Conservation (phyloP, 92 coral and sea anemone species). For the Epizoanthus fatuus region DNA sequence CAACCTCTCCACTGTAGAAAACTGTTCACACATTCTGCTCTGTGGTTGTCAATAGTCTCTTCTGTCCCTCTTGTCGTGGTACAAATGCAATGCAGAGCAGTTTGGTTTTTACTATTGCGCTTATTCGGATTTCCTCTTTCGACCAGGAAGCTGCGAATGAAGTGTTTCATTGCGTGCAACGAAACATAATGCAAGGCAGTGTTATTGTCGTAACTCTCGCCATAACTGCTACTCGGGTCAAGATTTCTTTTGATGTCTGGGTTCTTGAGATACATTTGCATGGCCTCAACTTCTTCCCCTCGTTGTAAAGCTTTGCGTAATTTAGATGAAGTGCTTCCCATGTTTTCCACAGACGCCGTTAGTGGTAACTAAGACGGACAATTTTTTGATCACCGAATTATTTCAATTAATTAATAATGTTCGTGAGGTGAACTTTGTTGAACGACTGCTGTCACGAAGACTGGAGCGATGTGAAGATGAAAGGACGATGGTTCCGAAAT, state of each 20-base stretch:
- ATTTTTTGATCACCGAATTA: not conserved
- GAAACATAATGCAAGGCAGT: slow-evolving; percentile 91
- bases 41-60: slow-evolving; percentile 71
- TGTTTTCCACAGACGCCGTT: slow-evolving; percentile 8
- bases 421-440: not conserved
- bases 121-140: slow-evolving; percentile 90
- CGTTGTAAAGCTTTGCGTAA: slow-evolving; percentile 96
- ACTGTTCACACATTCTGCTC: slow-evolving; percentile 85
- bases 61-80: slow-evolving; percentile 67
- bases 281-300: slow-evolving; percentile 98
- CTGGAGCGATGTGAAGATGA: not conserved
- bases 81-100: slow-evolving; percentile 88
- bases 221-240: slow-evolving; percentile 90
- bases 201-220: slow-evolving; percentile 86
- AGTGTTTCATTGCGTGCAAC: slow-evolving; percentile 89
- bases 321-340: slow-evolving; percentile 96
- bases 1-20: slow-evolving; percentile 73
- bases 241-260: slow-evolving; percentile 93
- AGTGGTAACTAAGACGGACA: too few species aligned
- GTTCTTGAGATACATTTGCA: slow-evolving; percentile 90
- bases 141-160: slow-evolving; percentile 86
- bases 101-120: slow-evolving; percentile 75
- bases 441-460: not conserved
- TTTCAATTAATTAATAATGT: not conserved
- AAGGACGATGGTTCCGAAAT: not conserved